Conservation (phyloP, 2,113 vertebrate species). For the Pitta sordida region DNA sequence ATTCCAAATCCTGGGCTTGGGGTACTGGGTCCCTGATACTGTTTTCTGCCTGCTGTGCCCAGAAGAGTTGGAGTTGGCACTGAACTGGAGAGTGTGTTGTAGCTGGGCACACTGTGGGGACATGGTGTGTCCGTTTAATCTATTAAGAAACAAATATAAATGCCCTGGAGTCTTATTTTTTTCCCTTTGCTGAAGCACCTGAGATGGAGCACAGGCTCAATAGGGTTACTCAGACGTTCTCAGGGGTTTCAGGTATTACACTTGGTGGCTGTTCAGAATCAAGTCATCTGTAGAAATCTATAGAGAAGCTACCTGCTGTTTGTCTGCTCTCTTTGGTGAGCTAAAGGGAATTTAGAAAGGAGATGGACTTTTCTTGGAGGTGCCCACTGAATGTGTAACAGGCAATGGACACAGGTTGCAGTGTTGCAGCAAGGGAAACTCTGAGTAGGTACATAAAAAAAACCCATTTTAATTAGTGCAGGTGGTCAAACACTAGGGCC, state of each 20-base stretch:
- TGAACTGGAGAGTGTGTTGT: background rate
- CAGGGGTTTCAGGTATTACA: background rate
- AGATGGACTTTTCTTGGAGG: background rate
- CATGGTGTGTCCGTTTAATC: background rate
- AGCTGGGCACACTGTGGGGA: background rate
- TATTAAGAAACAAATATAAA: background rate
- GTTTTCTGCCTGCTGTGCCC: background rate
- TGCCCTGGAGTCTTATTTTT: background rate
- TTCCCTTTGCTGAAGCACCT: background rate
- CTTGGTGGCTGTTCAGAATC: background rate
- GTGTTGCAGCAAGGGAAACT: background rate
- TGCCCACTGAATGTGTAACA: background rate
- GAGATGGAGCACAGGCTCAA: background rate
- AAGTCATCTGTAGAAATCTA: background rate
- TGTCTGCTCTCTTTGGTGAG: background rate
- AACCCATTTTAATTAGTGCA: background rate
- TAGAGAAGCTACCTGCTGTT: background rate
- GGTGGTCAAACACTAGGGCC: background rate
- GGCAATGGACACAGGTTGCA: background rate
- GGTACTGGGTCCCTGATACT: background rate
- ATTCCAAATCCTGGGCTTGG: background rate
- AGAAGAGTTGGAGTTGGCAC: background rate
- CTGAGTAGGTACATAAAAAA: background rate
- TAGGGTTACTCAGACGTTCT: background rate
- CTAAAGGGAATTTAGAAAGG: background rate